Evolutionary conservation across 2,113 vertebrate genomes (phyloP).

Genomic region (Sialia sialis): DNA sequence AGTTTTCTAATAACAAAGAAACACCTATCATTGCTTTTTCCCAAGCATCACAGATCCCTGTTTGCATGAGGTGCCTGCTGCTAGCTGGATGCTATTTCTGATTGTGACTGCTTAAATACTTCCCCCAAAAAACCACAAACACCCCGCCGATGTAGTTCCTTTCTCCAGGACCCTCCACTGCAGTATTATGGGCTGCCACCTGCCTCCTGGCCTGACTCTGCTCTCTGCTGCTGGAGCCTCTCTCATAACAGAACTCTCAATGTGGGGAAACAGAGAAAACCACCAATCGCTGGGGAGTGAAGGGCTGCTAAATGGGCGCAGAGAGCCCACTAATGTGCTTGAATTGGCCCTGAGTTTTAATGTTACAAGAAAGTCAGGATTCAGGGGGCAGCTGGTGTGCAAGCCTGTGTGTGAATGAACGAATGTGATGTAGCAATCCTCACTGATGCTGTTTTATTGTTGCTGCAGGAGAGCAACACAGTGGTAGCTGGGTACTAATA

Average conservation of each 20-base stretch:
- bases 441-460: slow-evolving; percentile 55
- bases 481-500: slow-evolving; percentile 54
- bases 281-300: not conserved
- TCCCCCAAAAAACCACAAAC: not conserved
- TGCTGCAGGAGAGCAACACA: slow-evolving; percentile 51
- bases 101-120: not conserved
- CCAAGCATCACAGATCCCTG: not conserved
- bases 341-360: slow-evolving; percentile 7
- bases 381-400: not conserved
- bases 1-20: not conserved
- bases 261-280: not conserved
- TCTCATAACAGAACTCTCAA: not conserved
- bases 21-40: not conserved
- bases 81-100: not conserved
- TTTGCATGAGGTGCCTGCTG: not conserved
- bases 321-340: not conserved
- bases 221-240: accelerated
- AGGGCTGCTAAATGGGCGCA: not conserved
- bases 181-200: not conserved
- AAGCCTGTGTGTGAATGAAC: not conserved
- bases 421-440: not conserved
- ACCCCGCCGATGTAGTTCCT: not conserved
- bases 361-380: slow-evolving; percentile 24
- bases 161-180: not conserved
- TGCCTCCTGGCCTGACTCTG: not conserved